Base-by-base conservation (phyloP, 2,888 invertebrate species). In the Chirona hameri region DNA sequence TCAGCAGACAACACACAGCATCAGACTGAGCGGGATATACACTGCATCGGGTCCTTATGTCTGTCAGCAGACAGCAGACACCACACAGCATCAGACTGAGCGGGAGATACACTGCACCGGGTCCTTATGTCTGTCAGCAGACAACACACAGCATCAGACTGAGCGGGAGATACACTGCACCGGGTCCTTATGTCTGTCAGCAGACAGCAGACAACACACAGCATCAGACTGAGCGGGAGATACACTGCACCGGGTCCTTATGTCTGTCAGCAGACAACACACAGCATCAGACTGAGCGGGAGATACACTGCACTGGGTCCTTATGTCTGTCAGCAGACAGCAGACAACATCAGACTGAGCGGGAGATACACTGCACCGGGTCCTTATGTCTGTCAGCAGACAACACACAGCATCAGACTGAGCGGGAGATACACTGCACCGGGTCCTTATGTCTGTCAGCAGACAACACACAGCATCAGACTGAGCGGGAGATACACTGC, bases 1-100 rank as follows among this genome's bases (percentile, higher is more conserved):
- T 7, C 39, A 39, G 39, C 39, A 39, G 39, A 99, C 81, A 97
- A 98, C 9, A 96, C 94, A n/a, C 85, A 99, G 90, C 87, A 96
- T 94, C 87, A 94, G 94, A 0, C 96, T 94, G 0, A 95, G 91
- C 2, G 99, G 99, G 89, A 98, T 98, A 99, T 90, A 87, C 97
- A 96, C 88, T 99, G 98, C 81, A 99, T 93, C 0, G 97, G 93
- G 90, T 99, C 99, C 88, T 94, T 93, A 87, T 99, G 99, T 0
- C 98, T 99, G 88, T 83, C 52, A 18, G 52, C 52, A 52, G 39
- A 39, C 39, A 39, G 7, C 39, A 39, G n/a, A n/a, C n/a, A n/a
- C n/a, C n/a, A n/a, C 39, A 39, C 85, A 99, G 90, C 87, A 96
- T 94, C 87, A 94, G 94, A 0, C 96, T 94, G 0, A 95, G 91